phyloP scores from a whole-genome alignment of 92 coral and sea anemone genomes.

The Scolanthus callimorphus region DNA sequence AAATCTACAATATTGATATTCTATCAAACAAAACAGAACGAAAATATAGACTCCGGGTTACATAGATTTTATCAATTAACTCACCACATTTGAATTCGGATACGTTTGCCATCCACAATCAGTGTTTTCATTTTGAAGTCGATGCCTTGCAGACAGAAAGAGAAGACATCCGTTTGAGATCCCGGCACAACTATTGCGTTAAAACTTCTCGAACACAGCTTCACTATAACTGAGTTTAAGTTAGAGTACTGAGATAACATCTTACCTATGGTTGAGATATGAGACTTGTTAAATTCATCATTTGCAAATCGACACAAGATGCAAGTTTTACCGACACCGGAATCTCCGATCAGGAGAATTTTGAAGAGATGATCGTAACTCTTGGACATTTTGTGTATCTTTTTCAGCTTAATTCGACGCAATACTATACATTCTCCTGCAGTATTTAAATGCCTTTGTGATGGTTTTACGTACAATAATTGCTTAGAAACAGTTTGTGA shows the following conservation, averaged over 20 bases:
- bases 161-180: too few species aligned
- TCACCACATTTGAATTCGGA: slow-evolving; percentile 96
- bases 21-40: too few species aligned
- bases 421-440: slow-evolving; percentile 1
- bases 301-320: slow-evolving; percentile 95
- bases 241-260: neutral
- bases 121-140: slow-evolving; percentile 98
- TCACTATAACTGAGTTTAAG: too few species aligned
- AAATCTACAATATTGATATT: too few species aligned
- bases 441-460: slow-evolving; percentile 14
- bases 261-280: slow-evolving; percentile 95
- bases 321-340: slow-evolving; percentile 98
- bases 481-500: slow-evolving; percentile 34
- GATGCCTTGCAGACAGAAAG: slow-evolving; percentile 66
- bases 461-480: slow-evolving; percentile 24
- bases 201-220: too few species aligned
- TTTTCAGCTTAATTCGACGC: slow-evolving; percentile 13
- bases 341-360: slow-evolving; percentile 91
- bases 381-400: slow-evolving; percentile 64
- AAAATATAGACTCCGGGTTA: too few species aligned
- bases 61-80: too few species aligned
- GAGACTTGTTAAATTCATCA: slow-evolving; percentile 95
- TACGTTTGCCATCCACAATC: slow-evolving; percentile 90
- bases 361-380: slow-evolving; percentile 95
- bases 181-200: too few species aligned